Evolutionary conservation across 1,140 invertebrate species (phyloP), one percentile per base, ranked within the genome.

Genomic region (Bombus haemorrhoidalis): DNA sequence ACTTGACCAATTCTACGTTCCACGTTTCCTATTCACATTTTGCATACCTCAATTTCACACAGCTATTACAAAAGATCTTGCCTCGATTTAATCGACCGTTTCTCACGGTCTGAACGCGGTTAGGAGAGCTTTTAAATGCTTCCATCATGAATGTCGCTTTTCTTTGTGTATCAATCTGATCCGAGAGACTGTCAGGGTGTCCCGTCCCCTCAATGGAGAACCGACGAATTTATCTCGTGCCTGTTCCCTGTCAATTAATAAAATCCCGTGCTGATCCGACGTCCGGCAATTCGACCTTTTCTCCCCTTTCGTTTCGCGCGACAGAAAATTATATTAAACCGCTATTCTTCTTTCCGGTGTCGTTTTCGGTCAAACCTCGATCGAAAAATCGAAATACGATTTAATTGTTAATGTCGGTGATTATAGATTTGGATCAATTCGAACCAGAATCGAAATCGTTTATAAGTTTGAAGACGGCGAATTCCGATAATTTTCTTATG

Each of bases 231-330:
- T 86, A 83, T 72, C 39, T 77, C 41, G 53, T 43, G 84, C 53
- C 57, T 53, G 79, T 81, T 71, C 71, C 83, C 79, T 85, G 79
- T 81, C 84, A 85, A 85, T 85, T 81, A 85, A 85, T 71, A 47
- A 79, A 57, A 25, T 39, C 79, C 59, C 39, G 22, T 28, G 69
- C 32, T 32, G 28, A 74, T 75, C 39, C 57, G 57, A 72, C 82
- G 76, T 79, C 82, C 82, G 76, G 76, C 53, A n/a, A 41, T 39
- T 57, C 64, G 47, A 28, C 82, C 12, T 22, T 8, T 10, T 32
- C 76, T 10, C 32, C 76, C 77, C 57, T 80, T 72, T 4, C 53
- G 32, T 72, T 71, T 80, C 83, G 41, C 57, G 57, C 6, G 74
- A 28, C 32, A 28, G 41, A 85, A 72, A 72, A 72, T 80, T 62